Conservation (phyloP, 2,888 invertebrate genomes). For the Ceraclea dissimilis region DNA sequence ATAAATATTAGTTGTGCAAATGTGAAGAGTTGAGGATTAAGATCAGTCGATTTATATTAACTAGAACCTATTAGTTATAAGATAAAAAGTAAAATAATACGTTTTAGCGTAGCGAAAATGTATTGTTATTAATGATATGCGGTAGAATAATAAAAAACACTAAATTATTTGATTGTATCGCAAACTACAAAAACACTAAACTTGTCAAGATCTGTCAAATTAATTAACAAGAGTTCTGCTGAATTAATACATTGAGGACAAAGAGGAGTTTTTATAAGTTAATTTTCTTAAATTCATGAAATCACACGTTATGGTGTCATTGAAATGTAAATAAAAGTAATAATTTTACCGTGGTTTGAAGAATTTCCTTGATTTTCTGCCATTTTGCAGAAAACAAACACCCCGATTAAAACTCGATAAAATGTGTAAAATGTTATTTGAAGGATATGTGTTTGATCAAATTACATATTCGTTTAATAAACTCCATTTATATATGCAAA, state of each 20-base stretch:
- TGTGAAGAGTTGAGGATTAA: too few species aligned
- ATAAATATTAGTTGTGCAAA: too few species aligned
- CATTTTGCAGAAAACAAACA: slow-evolving; percentile 43
- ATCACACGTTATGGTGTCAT: too few species aligned
- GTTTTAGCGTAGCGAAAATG: too few species aligned
- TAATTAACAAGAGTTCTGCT: background rate
- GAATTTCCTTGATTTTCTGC: slow-evolving; percentile 67
- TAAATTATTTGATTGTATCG: background rate
- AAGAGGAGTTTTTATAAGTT: too few species aligned
- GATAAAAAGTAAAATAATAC: too few species aligned
- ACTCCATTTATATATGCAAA: slow-evolving; percentile 13
- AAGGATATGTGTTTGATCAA: background rate
- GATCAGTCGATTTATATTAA: too few species aligned
- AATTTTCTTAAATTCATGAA: too few species aligned
- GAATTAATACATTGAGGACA: background rate
- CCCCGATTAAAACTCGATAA: slow-evolving; percentile 17
- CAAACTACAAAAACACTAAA: background rate
- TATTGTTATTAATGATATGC: background rate
- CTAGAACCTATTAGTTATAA: too few species aligned
- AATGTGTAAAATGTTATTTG: background rate
- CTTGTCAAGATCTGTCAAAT: background rate
- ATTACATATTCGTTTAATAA: background rate
- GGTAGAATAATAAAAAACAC: too few species aligned
- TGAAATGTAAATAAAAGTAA: background rate
- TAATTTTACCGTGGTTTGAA: slow-evolving; percentile 50